phyloP scores from a whole-genome alignment of 2,797 vertebrate species.

The Sparidentex hasta region DNA sequence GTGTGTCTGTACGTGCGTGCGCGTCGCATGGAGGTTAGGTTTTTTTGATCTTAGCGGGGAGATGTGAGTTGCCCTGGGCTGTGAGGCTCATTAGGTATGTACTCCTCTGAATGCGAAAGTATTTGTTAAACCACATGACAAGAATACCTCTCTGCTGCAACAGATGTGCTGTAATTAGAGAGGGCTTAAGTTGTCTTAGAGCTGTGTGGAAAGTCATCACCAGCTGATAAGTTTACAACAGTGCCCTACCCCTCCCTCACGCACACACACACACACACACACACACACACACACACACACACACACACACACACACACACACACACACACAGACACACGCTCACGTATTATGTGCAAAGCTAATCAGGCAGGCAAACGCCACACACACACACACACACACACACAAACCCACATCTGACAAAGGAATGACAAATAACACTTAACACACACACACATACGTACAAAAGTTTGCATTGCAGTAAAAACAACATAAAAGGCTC shows the following conservation, averaged over 20 bases:
- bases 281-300: conserved; percentile 29
- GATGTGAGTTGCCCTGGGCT: conserved; percentile 85
- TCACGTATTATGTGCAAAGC: conserved; percentile 44
- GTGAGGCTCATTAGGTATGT: conserved; percentile 87
- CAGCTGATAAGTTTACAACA: conserved; percentile 86
- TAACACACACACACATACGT: conserved; percentile 14
- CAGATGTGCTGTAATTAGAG: conserved; percentile 91
- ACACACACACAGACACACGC: conserved; percentile 32
- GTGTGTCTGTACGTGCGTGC: conserved; percentile 51
- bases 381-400: conserved; percentile 45
- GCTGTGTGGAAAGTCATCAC: conserved; percentile 85
- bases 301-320: conserved; percentile 33
- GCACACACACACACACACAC: conserved; percentile 25
- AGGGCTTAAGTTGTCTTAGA: conserved; percentile 89
- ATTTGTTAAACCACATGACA: conserved; percentile 89
- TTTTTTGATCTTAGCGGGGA: conserved; percentile 85
- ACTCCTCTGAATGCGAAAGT: conserved; percentile 87
- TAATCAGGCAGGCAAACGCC: conserved; percentile 56
- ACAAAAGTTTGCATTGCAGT: conserved; percentile 39
- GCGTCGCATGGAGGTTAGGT: conserved; percentile 71
- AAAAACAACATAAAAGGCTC: conserved; percentile 33
- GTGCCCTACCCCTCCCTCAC: conserved; percentile 60
- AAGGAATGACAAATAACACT: conserved; percentile 59
- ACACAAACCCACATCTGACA: conserved; percentile 52
- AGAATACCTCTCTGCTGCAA: conserved; percentile 87